These are phyloP conservation scores for Acrobasis consociella DNA, from an alignment of 2,888 invertebrate genomes.

Conservation along the genomic window DNA sequence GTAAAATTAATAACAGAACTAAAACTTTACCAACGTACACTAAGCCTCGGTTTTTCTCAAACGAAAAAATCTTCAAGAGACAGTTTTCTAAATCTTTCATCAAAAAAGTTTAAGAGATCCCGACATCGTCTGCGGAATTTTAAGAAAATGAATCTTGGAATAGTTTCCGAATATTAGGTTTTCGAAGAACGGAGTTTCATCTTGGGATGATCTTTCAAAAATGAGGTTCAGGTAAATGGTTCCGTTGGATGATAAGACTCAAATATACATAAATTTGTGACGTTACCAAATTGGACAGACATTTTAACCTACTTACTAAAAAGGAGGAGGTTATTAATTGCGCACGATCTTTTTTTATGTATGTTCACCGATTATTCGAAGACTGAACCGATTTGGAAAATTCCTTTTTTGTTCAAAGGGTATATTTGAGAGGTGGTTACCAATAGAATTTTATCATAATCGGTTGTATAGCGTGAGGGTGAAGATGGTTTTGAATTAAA, in stretches of 20 bases:
- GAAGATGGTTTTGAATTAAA: too few species aligned
- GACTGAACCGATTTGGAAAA: too few species aligned
- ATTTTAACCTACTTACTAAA: too few species aligned
- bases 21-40: background rate
- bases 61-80: constrained; percentile 6
- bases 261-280: background rate
- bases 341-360: too few species aligned
- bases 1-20: background rate
- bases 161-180: constrained; percentile 4
- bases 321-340: too few species aligned
- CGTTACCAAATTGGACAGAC: background rate
- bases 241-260: background rate
- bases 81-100: constrained; percentile 21
- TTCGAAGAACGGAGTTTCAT: constrained; percentile 1
- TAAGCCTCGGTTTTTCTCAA: background rate
- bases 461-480: too few species aligned
- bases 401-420: too few species aligned
- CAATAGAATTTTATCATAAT: too few species aligned
- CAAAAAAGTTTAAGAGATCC: constrained; percentile 15
- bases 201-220: background rate
- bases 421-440: too few species aligned
- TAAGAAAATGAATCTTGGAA: constrained; percentile 13
- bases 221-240: background rate
- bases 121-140: constrained; percentile 5
- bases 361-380: too few species aligned